Evolutionary conservation across 2,113 vertebrate genomes (phyloP), one percentile per base, ranked within the genome.

Genomic region (Picathartes gymnocephalus): DNA sequence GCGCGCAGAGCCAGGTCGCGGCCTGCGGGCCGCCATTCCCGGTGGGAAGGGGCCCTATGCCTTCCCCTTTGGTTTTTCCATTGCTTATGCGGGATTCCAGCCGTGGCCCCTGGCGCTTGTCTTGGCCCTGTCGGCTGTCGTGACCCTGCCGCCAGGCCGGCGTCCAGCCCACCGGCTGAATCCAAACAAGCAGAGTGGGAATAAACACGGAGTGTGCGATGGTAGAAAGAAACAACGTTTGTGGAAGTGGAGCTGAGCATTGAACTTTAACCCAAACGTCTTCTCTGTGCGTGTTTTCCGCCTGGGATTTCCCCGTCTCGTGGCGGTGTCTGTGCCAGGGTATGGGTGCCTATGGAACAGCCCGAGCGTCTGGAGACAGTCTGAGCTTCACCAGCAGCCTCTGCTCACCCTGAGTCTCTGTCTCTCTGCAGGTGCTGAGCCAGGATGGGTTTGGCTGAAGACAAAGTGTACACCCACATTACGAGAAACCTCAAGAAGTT

Each of bases 401-500:
- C 14, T 1, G 2, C 42, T 73, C 42, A 5, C 7, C 1, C 20
- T 4, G 0, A 5, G 2, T 28, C 16, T 47, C 19, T 47, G 16
- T 47, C 9, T 54, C 35, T 44, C 4, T 4, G 25, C 78, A 95
- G 90, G 56, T 30, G 39, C 70, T 79, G 90, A 89, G 70, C 22
- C 81, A 68, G 8, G 37, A 96, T 96, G 96, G 96, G 96, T 35
- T 91, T 96, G 6, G 93, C 93, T 1, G 96, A 96, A 30, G 95
- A 96, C 6, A 82, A 88, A 69, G 95, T 95, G 44, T 96, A 94
- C 4, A 4, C 6, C 4, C 54, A 96, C 37, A 96, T 96, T 16
- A 15, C 83, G 2, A 69, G 6, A 25, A 95, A 96, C 66, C 54
- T 96, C n/a, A 48, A 1, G 53, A 51, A 48, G 4, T 96, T 96